Percentiles rank a stretch among this genome's conserved stretches.
Evolutionary conservation across 1,140 invertebrate genomes (phyloP).

Genomic region (Papilio machaon): DNA sequence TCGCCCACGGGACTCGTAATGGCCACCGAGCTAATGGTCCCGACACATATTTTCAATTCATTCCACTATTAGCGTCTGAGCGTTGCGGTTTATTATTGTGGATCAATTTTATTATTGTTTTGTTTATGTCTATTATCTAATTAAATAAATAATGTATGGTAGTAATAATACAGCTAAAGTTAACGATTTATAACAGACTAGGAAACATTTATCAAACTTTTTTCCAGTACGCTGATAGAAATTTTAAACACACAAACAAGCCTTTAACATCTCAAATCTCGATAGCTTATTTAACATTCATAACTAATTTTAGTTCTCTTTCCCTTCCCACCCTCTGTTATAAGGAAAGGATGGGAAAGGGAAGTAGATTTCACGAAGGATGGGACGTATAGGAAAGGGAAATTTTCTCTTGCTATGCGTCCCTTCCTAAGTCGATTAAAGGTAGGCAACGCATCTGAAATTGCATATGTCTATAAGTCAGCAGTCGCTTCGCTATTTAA

Average conservation of each 20-base stretch:
- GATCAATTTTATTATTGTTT: conserved; percentile 55
- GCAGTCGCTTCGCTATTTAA: too few species aligned
- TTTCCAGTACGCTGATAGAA: not conserved
- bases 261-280: not conserved
- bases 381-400: too few species aligned
- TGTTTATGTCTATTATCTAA: conserved; percentile 42
- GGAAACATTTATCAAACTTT: not conserved
- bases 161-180: not conserved
- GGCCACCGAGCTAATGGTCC: conserved; percentile 63
- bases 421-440: too few species aligned
- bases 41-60: conserved; percentile 75
- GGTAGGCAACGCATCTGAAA: too few species aligned
- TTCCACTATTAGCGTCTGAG: conserved; percentile 59
- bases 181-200: not conserved
- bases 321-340: too few species aligned
- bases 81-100: conserved; percentile 49
- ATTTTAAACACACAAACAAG: too few species aligned
- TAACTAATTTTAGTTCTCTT: too few species aligned
- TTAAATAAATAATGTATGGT: conserved; percentile 2
- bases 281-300: too few species aligned
- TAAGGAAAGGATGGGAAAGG: too few species aligned
- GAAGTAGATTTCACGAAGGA: too few species aligned
- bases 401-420: too few species aligned
- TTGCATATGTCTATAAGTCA: too few species aligned
- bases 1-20: conserved; percentile 67